Percentiles rank a stretch among this genome's conserved stretches.
phyloP scores from a whole-genome alignment of 2,797 vertebrate species.

The Mus spretus region DNA sequence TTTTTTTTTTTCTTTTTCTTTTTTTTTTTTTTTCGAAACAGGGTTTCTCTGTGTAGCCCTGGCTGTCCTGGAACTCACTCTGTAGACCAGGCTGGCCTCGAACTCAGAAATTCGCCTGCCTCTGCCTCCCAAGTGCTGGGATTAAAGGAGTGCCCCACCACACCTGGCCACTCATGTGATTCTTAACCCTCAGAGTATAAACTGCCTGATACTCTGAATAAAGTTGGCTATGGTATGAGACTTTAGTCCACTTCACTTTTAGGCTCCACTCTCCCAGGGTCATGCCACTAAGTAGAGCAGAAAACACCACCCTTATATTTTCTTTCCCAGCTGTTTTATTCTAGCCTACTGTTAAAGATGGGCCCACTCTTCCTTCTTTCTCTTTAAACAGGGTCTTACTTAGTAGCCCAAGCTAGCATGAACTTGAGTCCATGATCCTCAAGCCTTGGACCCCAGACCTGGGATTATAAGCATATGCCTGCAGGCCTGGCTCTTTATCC shows the following conservation, averaged over 20 bases:
- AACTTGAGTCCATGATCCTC: not conserved
- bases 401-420: not conserved
- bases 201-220: not conserved
- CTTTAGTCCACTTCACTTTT: not conserved
- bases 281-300: not conserved
- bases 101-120: too few species aligned
- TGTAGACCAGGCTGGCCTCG: too few species aligned
- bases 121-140: too few species aligned
- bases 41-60: too few species aligned
- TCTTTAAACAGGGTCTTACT: not conserved
- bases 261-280: not conserved
- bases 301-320: not conserved
- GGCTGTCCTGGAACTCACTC: too few species aligned
- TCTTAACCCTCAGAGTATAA: not conserved
- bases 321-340: constrained; percentile 36
- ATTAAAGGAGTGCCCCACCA: too few species aligned
- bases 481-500: not conserved
- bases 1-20: too few species aligned
- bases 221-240: not conserved
- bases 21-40: too few species aligned
- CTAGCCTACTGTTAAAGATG: constrained; percentile 38
- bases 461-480: not conserved
- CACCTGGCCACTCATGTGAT: too few species aligned
- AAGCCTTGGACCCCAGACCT: not conserved
- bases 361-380: not conserved